Evolutionary conservation across 2,113 vertebrate genomes (phyloP), one percentile per base, ranked within the genome.

Genomic region (Andinoacara biseriatus): DNA sequence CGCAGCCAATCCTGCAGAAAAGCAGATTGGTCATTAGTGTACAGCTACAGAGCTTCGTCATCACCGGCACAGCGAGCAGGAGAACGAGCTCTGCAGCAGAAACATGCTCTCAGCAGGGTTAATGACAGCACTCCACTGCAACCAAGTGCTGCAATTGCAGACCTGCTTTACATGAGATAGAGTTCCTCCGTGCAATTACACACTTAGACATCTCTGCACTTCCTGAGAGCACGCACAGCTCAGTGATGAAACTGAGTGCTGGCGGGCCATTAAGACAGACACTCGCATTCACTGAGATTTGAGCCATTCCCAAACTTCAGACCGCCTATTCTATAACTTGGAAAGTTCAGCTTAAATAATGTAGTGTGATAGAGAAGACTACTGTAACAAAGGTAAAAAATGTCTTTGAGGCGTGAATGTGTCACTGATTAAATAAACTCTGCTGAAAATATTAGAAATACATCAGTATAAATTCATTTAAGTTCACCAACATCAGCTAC

Each of bases 141-240:
- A 95, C 29, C 87, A 93, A 97, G 97, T 91, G 89, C 97, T 97
- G 98, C 87, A 99, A 98, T 99, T 99, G 98, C 98, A 95, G 96
- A 93, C 97, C 98, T 99, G 98, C 98, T 97, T 96, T 92, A 76
- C 62, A 82, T 58, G 35, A 87, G 10, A 49, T 43, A 3, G 2
- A 63, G 18, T 69, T 65, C 40, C 33, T 20, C 14, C 26, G 11
- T 61, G n/a, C 58, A 84, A 33, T 89, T 83, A 81, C 75, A 57
- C 31, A 58, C 29, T 5, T 15, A 77, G 40, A 29, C 26, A 31
- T 3, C 4, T 24, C 38, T 24, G 31, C 74, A 80, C 75, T 74
- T 74, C 59, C 57, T 31, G 56, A 60, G 24, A 54, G 20, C 3
- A 7, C 4, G 0, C 1, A 5, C 15, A 33, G 29, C 58, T 31